Percentiles rank a stretch among this genome's conserved stretches.
Evolutionary conservation across 2,888 invertebrate species (phyloP).

Genomic region (Bimastos eiseni): DNA sequence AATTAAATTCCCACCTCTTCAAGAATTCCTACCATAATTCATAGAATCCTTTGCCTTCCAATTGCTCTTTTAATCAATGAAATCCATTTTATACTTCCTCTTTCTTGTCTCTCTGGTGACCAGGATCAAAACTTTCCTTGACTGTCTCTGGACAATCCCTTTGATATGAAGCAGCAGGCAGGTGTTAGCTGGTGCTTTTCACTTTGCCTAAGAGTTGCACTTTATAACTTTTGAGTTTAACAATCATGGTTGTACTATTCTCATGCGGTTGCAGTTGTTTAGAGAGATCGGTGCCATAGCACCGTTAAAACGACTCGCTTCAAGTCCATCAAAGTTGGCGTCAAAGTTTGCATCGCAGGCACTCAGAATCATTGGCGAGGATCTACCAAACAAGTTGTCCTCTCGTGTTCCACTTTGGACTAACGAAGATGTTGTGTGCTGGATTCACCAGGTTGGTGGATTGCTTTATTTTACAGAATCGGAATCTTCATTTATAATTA

Average conservation of each 20-base stretch:
- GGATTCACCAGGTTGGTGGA: slow-evolving; percentile 82
- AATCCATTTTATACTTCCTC: no score
- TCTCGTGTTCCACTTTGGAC: slow-evolving; percentile 99
- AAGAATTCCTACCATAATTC: no score
- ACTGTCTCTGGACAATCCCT: no score
- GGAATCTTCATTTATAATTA: not conserved
- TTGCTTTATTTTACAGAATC: not conserved
- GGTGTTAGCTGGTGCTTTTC: no score
- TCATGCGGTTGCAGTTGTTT: slow-evolving; percentile 70
- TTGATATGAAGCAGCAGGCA: no score
- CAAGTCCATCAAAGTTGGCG: slow-evolving; percentile 95
- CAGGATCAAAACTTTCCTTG: no score
- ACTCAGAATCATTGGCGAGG: slow-evolving; percentile 81
- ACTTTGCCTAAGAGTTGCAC: no score
- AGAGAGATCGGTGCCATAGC: slow-evolving; percentile 92
- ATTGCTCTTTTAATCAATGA: no score
- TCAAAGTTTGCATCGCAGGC: slow-evolving; percentile 82
- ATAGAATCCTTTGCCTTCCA: no score
- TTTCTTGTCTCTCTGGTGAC: no score
- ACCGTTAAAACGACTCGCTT: slow-evolving; percentile 91
- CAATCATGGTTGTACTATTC: not conserved
- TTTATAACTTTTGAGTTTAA: no score
- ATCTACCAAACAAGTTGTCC: slow-evolving; percentile 93
- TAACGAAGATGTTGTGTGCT: slow-evolving; percentile 91
- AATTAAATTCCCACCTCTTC: no score